Percentiles rank a stretch among this genome's conserved stretches.
Evolutionary conservation across 1,140 invertebrate genomes (phyloP).

Genomic region (Drosophila nikananu): DNA sequence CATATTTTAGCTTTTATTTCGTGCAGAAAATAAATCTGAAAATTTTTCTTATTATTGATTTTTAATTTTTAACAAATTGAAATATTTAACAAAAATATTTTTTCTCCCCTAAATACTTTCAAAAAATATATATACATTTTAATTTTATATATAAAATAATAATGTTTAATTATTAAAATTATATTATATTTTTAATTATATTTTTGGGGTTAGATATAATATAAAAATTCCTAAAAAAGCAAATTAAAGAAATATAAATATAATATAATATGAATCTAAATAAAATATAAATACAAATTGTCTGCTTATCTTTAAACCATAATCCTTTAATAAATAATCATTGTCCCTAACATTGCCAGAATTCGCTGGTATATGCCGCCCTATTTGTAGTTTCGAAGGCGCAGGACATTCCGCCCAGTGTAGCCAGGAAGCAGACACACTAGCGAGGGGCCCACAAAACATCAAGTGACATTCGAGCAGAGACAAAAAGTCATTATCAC

Average conservation of each 20-base stretch:
- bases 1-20: too few species aligned
- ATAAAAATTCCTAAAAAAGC: not conserved
- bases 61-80: too few species aligned
- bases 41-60: too few species aligned
- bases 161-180: too few species aligned
- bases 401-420: not conserved
- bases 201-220: too few species aligned
- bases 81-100: too few species aligned
- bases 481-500: constrained; percentile 83
- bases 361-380: not conserved
- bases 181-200: too few species aligned
- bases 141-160: not conserved
- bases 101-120: not conserved
- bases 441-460: constrained; percentile 44
- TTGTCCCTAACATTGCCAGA: not conserved
- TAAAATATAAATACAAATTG: too few species aligned
- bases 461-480: constrained; percentile 81
- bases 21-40: too few species aligned
- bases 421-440: constrained; percentile 30
- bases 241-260: not conserved
- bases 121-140: not conserved
- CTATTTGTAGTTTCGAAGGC: not conserved
- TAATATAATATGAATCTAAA: too few species aligned
- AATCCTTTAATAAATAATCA: not conserved
- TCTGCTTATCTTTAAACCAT: too few species aligned